Base-by-base conservation (phyloP, 2,888 invertebrate species). In the Malthinus flaveolus region DNA sequence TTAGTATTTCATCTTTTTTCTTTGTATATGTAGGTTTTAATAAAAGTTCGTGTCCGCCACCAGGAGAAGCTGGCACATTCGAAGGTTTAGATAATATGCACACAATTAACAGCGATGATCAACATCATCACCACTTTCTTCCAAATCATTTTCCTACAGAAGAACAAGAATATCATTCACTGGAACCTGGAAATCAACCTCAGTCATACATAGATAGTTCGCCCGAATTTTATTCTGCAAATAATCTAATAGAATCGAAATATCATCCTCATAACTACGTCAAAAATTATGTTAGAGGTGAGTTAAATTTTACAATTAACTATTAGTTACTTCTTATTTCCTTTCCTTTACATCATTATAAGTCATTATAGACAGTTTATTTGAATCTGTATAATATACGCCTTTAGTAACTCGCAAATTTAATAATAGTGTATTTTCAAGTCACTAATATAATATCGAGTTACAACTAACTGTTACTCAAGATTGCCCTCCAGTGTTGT, bases 221-320 rank as follows among this genome's bases (percentile, higher is more conserved):
- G 45, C 84, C 86, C 3, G 87, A 91, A 78, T 90, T 91, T 79
- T 91, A 91, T 77, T 84, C 87, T 68, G 84, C 87, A 69, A 80
- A 78, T 66, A 80, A 78, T 65, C 76, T 82, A 54, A 61, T 77
- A 59, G 78, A 78, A 74, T 85, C 85, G 72, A 90, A 91, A 77
- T 90, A 88, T 79, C 87, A 89, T 73, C 86, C 86, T 49, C 76
- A 76, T 57, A 83, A 83, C 69, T 82, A 84, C 62, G 87, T 87
- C 75, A 89, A 89, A 80, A 86, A 84, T 71, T 90, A 88, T 77
- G 83, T 86, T 57, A 83, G 89, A 84, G 85, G 89, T 88, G 67
- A 82, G 81, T 50, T 45, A 39, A 13, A 6, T 39, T 39, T 39
- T 8, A 12, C 11, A 11, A 35, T 8, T 35, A 7, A 35, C n/a